Conservation (phyloP, 2,797 vertebrate genomes). For the Poeciliopsis turneri region DNA sequence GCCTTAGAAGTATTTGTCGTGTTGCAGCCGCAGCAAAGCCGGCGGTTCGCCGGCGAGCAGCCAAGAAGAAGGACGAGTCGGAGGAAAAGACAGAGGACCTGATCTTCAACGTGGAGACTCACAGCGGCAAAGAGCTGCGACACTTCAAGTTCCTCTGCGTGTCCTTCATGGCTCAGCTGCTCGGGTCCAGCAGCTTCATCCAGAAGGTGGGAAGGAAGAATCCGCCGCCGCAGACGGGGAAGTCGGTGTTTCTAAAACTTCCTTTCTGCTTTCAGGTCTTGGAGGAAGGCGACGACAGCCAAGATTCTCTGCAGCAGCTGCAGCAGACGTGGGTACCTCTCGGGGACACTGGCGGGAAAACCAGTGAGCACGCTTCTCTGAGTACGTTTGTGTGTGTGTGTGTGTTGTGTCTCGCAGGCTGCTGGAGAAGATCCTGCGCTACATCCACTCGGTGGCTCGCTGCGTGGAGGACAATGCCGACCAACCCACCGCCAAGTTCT, state of each 20-base stretch:
- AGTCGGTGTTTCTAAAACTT: background rate
- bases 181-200: constrained; percentile 87
- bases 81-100: constrained; percentile 77
- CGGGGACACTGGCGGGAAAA: background rate
- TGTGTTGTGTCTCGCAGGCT: constrained; percentile 76
- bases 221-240: background rate
- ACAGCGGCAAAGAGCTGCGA: constrained; percentile 91
- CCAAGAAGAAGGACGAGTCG: constrained; percentile 65
- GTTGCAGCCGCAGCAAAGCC: constrained; percentile 51
- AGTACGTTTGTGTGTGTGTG: background rate
- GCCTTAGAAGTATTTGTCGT: background rate
- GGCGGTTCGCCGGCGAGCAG: constrained; percentile 30
- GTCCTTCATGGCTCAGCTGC: constrained; percentile 91
- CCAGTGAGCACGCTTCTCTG: no score
- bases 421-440: constrained; percentile 88
- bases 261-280: constrained; percentile 78
- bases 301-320: constrained; percentile 77
- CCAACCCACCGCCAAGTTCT: constrained; percentile 91
- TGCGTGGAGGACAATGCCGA: constrained; percentile 88
- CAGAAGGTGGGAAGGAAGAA: constrained; percentile 80
- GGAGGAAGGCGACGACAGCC: constrained; percentile 70
- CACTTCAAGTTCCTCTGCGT: constrained; percentile 93
- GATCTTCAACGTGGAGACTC: constrained; percentile 86
- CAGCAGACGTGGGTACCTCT: constrained; percentile 86
- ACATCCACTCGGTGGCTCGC: constrained; percentile 87